Percentiles rank a stretch among this genome's conserved stretches.
Conservation (phyloP, 2,113 vertebrate species). For the Eudorcas thomsonii region DNA sequence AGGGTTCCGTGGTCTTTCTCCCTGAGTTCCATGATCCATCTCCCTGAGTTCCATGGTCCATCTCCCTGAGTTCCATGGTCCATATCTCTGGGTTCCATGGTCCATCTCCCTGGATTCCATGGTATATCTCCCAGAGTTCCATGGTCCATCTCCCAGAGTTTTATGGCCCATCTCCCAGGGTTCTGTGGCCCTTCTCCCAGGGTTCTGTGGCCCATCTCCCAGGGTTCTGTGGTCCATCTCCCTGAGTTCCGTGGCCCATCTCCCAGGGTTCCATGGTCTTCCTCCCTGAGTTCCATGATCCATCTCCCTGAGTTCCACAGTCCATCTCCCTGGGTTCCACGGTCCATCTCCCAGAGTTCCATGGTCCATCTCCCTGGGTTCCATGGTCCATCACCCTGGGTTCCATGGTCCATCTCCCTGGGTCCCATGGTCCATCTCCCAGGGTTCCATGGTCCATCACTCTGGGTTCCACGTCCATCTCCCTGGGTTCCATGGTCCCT, state of each 20-base stretch:
- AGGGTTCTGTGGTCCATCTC: fast-evolving
- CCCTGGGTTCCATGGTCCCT: not conserved
- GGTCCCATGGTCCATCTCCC: not conserved
- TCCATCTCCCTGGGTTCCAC: not conserved
- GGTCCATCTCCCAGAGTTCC: not conserved
- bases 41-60: not conserved
- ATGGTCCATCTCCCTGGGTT: not conserved
- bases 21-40: fast-evolving
- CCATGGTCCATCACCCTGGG: fast-evolving
- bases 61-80: not conserved
- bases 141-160: not conserved
- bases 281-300: not conserved
- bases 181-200: fast-evolving
- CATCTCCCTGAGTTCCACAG: not conserved
- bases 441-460: fast-evolving
- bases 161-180: too few relatives aligned
- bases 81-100: fast-evolving
- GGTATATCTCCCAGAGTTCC: not conserved
- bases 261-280: not conserved
- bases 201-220: not conserved
- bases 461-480: too few relatives aligned
- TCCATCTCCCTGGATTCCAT: not conserved
- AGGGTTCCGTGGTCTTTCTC: too few relatives aligned
- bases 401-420: not conserved
- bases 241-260: too few relatives aligned